Conservation (phyloP, 2,113 vertebrate species). For the Vombatus ursinus region DNA sequence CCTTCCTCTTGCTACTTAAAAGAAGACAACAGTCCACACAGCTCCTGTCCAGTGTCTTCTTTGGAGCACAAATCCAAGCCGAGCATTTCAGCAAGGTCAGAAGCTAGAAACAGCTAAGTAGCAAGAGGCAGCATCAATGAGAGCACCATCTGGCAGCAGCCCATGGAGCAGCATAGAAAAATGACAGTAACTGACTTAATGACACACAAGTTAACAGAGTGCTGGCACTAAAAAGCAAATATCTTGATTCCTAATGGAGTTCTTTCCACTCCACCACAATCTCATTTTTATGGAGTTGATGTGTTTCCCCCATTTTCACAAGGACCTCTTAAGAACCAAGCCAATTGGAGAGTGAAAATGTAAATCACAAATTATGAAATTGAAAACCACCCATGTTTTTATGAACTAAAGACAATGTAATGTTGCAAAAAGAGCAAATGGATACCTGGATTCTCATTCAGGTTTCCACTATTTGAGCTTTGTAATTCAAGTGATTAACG, state of each 20-base stretch:
- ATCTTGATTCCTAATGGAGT: not conserved
- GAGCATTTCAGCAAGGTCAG: not conserved
- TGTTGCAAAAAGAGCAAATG: not conserved
- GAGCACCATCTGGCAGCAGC: not conserved
- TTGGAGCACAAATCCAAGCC: not conserved
- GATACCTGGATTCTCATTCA: not conserved
- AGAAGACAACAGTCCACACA: not conserved
- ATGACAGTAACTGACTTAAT: not conserved
- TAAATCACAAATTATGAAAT: not conserved
- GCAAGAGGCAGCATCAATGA: not conserved
- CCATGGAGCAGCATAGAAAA: not conserved
- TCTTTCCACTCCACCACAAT: not conserved
- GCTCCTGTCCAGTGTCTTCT: not conserved
- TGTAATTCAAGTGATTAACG: not conserved
- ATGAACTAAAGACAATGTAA: not conserved
- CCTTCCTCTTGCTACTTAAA: not conserved
- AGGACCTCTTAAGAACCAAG: not conserved
- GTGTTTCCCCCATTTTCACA: not conserved
- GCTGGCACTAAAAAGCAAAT: not conserved
- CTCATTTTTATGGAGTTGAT: not conserved
- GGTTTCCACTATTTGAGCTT: not conserved
- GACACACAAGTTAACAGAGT: not conserved
- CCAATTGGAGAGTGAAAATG: not conserved
- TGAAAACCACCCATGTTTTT: not conserved
- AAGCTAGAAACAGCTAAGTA: not conserved